phyloP scores from a whole-genome alignment of 92 coral and sea anemone genomes.

The Porites cylindrica region DNA sequence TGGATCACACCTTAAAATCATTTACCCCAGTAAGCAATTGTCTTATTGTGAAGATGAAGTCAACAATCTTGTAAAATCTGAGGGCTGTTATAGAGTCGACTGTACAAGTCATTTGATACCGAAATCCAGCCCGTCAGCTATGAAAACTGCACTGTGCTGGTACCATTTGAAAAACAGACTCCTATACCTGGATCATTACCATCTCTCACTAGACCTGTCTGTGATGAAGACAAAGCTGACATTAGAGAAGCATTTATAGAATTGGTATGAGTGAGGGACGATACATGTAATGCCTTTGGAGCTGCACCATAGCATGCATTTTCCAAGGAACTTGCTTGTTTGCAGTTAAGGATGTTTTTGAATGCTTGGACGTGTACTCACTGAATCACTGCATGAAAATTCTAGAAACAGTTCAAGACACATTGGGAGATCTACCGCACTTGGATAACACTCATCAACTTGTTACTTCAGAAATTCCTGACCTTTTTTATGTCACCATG shows the following conservation, averaged over 20 bases:
- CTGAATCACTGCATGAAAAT: conserved; percentile 43
- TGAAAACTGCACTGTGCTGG: conserved; percentile 36
- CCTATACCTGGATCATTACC: background rate
- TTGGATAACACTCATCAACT: background rate
- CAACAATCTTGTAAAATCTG: conserved; percentile 56
- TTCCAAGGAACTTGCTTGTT: conserved; percentile 50
- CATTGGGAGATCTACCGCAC: conserved; percentile 30
- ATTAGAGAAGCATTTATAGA: conserved; percentile 43
- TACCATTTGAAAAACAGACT: conserved; percentile 35
- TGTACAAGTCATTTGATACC: conserved; percentile 47
- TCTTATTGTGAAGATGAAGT: conserved; percentile 55
- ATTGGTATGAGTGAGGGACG: background rate
- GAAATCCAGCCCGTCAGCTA: conserved; percentile 29
- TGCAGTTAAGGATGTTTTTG: conserved; percentile 44
- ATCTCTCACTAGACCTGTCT: conserved; percentile 14
- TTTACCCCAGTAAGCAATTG: conserved; percentile 69
- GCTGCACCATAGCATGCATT: conserved; percentile 50
- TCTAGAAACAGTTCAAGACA: conserved; percentile 61
- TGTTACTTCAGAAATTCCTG: background rate
- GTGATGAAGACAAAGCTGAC: conserved; percentile 41
- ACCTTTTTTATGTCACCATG: no score
- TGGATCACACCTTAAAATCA: conserved; percentile 20
- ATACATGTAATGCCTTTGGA: conserved; percentile 13
- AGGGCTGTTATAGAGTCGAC: conserved; percentile 54
- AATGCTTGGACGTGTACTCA: conserved; percentile 58